phyloP scores from a whole-genome alignment of 2,888 invertebrate genomes.

The Platycheirus rosarum region DNA sequence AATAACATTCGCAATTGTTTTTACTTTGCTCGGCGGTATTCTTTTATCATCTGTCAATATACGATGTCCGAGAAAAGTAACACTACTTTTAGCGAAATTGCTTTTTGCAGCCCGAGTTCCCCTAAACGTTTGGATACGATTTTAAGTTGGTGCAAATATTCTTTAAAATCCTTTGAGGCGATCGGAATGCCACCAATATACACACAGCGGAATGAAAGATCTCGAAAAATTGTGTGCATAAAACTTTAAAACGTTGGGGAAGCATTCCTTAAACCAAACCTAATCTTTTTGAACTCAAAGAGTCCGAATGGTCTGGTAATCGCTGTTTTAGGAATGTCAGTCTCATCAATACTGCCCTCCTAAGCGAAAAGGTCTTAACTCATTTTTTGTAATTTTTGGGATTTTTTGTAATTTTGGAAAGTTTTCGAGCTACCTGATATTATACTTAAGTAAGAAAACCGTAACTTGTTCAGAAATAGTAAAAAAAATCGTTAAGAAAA shows the following conservation, averaged over 20 bases:
- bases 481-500: too few relatives aligned
- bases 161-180: background rate
- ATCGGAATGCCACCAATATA: constrained; percentile 16
- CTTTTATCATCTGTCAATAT: background rate
- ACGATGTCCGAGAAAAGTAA: constrained; percentile 3
- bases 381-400: too few relatives aligned
- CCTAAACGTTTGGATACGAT: background rate
- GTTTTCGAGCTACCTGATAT: too few relatives aligned
- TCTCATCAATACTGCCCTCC: too few relatives aligned
- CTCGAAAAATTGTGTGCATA: background rate
- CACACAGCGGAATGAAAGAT: background rate
- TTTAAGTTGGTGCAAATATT: background rate
- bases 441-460: too few relatives aligned
- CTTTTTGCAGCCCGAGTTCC: background rate
- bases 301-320: constrained; percentile 4
- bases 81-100: background rate
- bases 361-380: too few relatives aligned
- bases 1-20: background rate
- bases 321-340: constrained; percentile 1
- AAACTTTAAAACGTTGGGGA: constrained; percentile 4
- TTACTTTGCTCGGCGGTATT: background rate
- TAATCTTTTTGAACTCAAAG: constrained; percentile 7
- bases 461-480: too few relatives aligned
- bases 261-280: background rate
- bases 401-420: too few relatives aligned